Percentiles rank a stretch among this genome's conserved stretches.
Conservation (phyloP, 2,797 vertebrate species). For the Schizopygopsis pylzovi region DNA sequence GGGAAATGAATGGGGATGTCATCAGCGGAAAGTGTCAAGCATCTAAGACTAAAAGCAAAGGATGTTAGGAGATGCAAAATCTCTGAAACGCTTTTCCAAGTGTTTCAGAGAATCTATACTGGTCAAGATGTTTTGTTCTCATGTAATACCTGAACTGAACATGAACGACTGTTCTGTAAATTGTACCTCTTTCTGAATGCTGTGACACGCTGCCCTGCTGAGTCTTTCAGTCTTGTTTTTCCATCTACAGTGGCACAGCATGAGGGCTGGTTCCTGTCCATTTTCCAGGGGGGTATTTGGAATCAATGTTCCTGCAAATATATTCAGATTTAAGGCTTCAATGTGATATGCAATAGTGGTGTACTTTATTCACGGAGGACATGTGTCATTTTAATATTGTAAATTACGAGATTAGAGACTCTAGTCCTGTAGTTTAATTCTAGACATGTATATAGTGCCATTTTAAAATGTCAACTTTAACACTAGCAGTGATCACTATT, state of each 20-base stretch:
- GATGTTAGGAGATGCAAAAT: neutral
- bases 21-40: neutral
- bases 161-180: neutral
- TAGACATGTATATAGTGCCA: neutral
- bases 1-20: neutral
- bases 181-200: constrained; percentile 22
- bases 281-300: neutral
- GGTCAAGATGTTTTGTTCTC: neutral
- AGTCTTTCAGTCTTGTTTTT: constrained; percentile 24
- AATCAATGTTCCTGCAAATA: constrained; percentile 34
- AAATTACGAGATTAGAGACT: neutral
- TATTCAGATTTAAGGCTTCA: constrained; percentile 26
- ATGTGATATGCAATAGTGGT: neutral
- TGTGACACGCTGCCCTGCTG: constrained; percentile 9
- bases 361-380: neutral
- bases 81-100: neutral
- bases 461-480: neutral
- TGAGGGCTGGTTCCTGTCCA: constrained; percentile 5
- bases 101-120: neutral
- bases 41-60: neutral
- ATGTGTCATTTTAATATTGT: constrained; percentile 7
- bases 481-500: neutral
- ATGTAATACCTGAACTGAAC: constrained; percentile 9
- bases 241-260: constrained; percentile 5
- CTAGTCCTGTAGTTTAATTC: neutral